These are phyloP conservation scores for Torymus aiolomorphi DNA, from an alignment of 2,888 invertebrate genomes.

Conservation along the genomic window DNA sequence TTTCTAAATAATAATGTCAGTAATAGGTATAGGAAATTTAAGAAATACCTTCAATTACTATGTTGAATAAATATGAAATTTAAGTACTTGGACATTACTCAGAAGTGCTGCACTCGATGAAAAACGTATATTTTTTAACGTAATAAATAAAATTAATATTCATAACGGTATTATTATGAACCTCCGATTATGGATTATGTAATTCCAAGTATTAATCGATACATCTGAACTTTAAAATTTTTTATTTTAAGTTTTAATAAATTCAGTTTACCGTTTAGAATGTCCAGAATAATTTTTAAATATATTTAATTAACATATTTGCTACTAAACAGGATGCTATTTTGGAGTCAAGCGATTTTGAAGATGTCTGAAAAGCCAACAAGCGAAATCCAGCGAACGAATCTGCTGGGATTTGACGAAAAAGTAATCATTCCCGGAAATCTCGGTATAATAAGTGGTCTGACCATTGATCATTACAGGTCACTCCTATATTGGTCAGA, in stretches of 20 bases:
- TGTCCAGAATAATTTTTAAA: background rate
- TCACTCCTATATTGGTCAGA: slow-evolving; percentile 87
- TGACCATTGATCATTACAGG: slow-evolving; percentile 79
- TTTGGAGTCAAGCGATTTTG: slow-evolving; percentile 72
- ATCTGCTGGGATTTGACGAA: slow-evolving; percentile 78
- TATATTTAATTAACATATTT: background rate
- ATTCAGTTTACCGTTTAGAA: background rate
- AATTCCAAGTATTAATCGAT: too few species aligned
- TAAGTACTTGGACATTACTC: too few species aligned
- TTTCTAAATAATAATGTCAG: background rate
- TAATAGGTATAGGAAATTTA: too few species aligned
- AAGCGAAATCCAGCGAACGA: slow-evolving; percentile 71
- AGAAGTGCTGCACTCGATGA: too few species aligned
- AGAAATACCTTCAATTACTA: too few species aligned
- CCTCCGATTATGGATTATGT: too few species aligned
- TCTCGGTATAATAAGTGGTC: slow-evolving; percentile 78
- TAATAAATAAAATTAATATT: too few species aligned
- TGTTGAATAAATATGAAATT: too few species aligned
- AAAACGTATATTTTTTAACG: too few species aligned
- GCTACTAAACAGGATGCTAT: slow-evolving; percentile 68
- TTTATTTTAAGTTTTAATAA: too few species aligned
- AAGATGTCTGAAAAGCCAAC: slow-evolving; percentile 53
- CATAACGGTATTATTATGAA: too few species aligned
- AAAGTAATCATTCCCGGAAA: slow-evolving; percentile 73
- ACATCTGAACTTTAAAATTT: too few species aligned